Base-by-base conservation (phyloP, 2,113 vertebrate species). In the Ictalurus punctatus region DNA sequence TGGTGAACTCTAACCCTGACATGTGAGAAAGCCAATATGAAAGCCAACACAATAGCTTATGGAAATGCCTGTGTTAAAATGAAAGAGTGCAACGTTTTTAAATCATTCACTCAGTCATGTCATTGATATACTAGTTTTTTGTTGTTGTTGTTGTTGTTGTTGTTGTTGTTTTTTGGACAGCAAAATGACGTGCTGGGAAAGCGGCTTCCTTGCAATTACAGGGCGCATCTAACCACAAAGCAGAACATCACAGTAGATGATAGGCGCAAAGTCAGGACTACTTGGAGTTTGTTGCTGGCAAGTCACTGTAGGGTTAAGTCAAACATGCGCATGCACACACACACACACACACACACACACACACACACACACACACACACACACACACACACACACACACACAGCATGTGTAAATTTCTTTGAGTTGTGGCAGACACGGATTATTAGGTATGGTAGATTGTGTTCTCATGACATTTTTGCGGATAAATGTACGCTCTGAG, bases 121-220 rank as follows among this genome's bases (percentile, higher is more conserved):
- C 94, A 95, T 95, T 96, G 92, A 63, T 93, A 86, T 8, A 86
- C 82, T 95, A 94, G 94, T 95, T 93, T 95, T 94, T 93, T 94
- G 54, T 73, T 76, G n/a, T 9, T 56, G 87, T 63, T 93, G 30
- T 59, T 44, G 40, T 44, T 44, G 3, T 44, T 58, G 21, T 19
- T 8, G 10, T 82, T 19, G 56, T 81, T 19, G 6, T 83, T 37
- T 83, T 61, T 61, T 34, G n/a, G 58, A 61, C 30, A 91, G 91
- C 89, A 89, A 94, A 93, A 94, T 92, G 90, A 93, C 88, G 88
- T 90, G 89, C 92, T 95, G 74, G 89, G 91, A 90, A 89, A 90
- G 89, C 90, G 92, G 92, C 91, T 93, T 93, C 92, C 92, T 91
- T 76, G 63, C 89, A 88, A 92, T 92, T 92, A 92, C 88, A 91